Evolutionary conservation across 2,888 invertebrate species (phyloP).

Genomic region (Apodemia mormo): DNA sequence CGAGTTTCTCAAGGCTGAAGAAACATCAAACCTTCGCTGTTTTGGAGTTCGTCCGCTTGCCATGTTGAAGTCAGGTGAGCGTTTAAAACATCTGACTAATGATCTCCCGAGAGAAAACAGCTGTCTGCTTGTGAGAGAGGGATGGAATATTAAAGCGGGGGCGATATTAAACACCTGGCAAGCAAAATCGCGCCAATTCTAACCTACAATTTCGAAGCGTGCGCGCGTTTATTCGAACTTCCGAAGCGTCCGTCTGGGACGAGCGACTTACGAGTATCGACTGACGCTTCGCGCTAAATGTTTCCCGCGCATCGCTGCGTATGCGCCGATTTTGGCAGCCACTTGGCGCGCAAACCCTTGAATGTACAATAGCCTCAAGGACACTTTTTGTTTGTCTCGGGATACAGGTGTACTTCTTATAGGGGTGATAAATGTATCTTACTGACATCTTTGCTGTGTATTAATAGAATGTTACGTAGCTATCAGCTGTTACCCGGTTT

Average conservation of each 20-base stretch:
- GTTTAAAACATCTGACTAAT: slow-evolving; percentile 78
- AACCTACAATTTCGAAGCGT: slow-evolving; percentile 68
- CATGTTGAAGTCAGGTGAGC: slow-evolving; percentile 74
- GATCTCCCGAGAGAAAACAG: slow-evolving; percentile 80
- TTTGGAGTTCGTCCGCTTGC: slow-evolving; percentile 76
- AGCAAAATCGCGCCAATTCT: slow-evolving; percentile 74
- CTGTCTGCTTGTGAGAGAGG: slow-evolving; percentile 70
- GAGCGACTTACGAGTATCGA: slow-evolving; percentile 50
- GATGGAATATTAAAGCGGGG: slow-evolving; percentile 60
- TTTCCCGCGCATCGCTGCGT: slow-evolving; percentile 70
- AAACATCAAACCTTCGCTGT: slow-evolving; percentile 69
- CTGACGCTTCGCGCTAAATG: slow-evolving; percentile 44
- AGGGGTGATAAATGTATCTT: slow-evolving; percentile 53
- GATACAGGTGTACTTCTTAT: slow-evolving; percentile 68
- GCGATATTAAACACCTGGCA: slow-evolving; percentile 68
- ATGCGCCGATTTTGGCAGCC: slow-evolving; percentile 71
- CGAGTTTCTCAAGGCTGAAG: slow-evolving; percentile 60
- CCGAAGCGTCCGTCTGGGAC: slow-evolving; percentile 60
- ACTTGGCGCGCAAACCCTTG: slow-evolving; percentile 76
- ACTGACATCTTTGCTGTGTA: slow-evolving; percentile 33
- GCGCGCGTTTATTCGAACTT: slow-evolving; percentile 56
- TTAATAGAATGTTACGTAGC: slow-evolving; percentile 48
- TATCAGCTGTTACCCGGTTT: slow-evolving; percentile 43
- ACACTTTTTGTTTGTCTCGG: slow-evolving; percentile 69
- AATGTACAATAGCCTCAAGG: slow-evolving; percentile 70